phyloP scores from a whole-genome alignment of 2,797 vertebrate species.

The Sandelia bainsii region DNA sequence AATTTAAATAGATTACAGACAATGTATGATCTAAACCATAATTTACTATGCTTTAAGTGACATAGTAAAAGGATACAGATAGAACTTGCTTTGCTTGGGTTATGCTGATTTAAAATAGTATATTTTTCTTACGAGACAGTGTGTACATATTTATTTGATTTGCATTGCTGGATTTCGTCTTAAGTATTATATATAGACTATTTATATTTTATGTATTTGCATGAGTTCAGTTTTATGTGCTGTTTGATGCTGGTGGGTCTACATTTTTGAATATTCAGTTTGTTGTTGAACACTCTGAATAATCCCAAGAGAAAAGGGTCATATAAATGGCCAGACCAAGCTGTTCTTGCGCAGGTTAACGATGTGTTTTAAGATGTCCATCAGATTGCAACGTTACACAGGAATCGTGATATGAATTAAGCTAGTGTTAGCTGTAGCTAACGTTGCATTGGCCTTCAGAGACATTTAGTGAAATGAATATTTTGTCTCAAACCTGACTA shows the following conservation, averaged over 20 bases:
- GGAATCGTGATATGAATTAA: not conserved
- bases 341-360: not conserved
- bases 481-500: conserved; percentile 60
- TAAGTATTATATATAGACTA: not conserved
- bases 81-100: no score
- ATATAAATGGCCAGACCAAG: not conserved
- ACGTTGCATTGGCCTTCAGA: not conserved
- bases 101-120: no score
- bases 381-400: not conserved
- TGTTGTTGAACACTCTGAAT: not conserved
- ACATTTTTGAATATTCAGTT: not conserved
- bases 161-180: not conserved
- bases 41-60: no score
- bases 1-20: no score
- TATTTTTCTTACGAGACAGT: not conserved
- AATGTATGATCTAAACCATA: no score
- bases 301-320: no score
- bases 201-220: not conserved
- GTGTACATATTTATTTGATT: not conserved
- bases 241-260: not conserved
- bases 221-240: not conserved
- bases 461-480: not conserved
- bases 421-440: conserved; percentile 28
- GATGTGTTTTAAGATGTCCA: not conserved
- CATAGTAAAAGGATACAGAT: no score